Percentiles rank a stretch among this genome's conserved stretches.
phyloP scores from a whole-genome alignment of 1,140 invertebrate genomes.

The Papilio glaucus region DNA sequence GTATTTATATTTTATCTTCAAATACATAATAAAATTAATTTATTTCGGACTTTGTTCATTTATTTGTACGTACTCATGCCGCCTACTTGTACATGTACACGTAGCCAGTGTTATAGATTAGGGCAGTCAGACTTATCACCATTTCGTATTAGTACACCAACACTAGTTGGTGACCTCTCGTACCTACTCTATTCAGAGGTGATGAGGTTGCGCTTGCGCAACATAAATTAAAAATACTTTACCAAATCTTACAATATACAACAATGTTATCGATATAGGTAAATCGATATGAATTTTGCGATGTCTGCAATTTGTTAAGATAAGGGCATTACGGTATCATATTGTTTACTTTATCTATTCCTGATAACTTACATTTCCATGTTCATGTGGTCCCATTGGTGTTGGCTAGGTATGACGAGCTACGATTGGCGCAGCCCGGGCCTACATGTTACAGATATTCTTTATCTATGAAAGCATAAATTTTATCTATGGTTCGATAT shows the following conservation, averaged over 20 bases:
- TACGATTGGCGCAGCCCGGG: constrained; percentile 5
- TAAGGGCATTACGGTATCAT: constrained; percentile 26
- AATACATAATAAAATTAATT: too few relatives aligned
- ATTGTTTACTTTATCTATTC: constrained; percentile 21
- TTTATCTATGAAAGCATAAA: constrained; percentile 32
- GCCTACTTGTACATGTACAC: too few relatives aligned
- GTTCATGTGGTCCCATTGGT: neutral
- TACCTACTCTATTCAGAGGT: too few relatives aligned
- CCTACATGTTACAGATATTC: neutral
- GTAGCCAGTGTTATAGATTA: too few relatives aligned
- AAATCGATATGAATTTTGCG: constrained; percentile 32
- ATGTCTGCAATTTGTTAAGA: constrained; percentile 27
- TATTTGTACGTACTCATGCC: too few relatives aligned
- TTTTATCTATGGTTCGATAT: constrained; percentile 33
- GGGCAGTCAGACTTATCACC: too few relatives aligned
- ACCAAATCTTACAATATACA: constrained; percentile 8
- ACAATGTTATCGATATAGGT: constrained; percentile 30
- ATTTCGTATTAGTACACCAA: too few relatives aligned
- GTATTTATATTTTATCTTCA: too few relatives aligned
- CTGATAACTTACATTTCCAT: constrained; percentile 26
- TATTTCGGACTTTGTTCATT: too few relatives aligned
- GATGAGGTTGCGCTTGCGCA: too few relatives aligned
- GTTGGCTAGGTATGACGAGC: neutral
- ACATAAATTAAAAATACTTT: too few relatives aligned
- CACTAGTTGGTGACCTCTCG: too few relatives aligned